Percentiles rank a stretch among this genome's conserved stretches.
Evolutionary conservation across 92 coral and sea anemone species (phyloP).

Genomic region (Epizoanthus rinbou): DNA sequence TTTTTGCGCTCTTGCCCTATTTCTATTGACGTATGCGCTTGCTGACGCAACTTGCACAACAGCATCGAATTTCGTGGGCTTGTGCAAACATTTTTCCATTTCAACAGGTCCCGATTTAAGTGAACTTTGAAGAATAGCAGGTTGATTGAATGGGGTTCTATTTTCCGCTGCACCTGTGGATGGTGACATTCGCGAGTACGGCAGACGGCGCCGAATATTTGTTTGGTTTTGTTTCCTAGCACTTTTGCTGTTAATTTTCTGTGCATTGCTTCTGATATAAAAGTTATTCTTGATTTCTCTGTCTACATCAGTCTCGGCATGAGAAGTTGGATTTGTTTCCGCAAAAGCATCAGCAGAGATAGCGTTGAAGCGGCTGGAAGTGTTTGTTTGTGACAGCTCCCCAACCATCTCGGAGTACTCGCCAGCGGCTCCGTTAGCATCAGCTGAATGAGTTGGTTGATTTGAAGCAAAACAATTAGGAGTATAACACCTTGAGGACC

Average conservation of each 20-base stretch:
- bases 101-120: neutral
- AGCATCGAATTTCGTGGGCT: constrained; percentile 7
- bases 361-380: neutral
- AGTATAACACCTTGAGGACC: neutral
- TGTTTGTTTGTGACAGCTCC: neutral
- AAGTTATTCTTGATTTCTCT: neutral
- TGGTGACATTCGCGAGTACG: neutral
- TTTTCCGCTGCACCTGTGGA: neutral
- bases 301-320: neutral
- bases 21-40: neutral
- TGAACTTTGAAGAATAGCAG: neutral
- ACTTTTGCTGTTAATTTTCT: neutral
- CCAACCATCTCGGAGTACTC: neutral
- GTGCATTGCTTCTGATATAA: neutral
- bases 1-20: neutral
- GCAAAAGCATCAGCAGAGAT: neutral
- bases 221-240: neutral
- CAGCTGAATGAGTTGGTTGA: neutral
- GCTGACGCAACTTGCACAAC: constrained; percentile 10
- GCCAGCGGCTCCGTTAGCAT: neutral
- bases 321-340: neutral
- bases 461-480: neutral
- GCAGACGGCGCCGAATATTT: neutral
- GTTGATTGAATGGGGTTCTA: neutral
- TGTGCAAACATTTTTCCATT: neutral